Base-by-base conservation (phyloP, 2,113 vertebrate species). In the Cyphomyrus discorhynchus region DNA sequence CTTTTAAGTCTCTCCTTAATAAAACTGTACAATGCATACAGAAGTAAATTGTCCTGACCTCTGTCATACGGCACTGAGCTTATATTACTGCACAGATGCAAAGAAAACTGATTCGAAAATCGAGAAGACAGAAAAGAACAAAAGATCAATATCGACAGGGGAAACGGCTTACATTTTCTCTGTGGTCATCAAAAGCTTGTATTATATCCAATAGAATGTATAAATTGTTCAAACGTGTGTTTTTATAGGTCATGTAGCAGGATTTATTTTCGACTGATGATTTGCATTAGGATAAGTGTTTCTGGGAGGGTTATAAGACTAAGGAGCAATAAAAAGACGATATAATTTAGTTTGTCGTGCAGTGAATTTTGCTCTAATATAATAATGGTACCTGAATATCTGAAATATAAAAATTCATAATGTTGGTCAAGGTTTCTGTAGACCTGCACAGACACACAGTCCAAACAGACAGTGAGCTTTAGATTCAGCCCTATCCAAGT, bases 161-260 rank as follows among this genome's bases (percentile, higher is more conserved):
- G 88, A 92, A 95, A 95, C 94, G 89, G 92, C 86, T 96, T 95
- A 92, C 94, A 91, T 94, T 96, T 95, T 94, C 92, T 93, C 92
- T 93, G 91, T 93, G 91, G 93, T 95, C 95, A 96, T 95, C 93
- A 96, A 94, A 96, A 95, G 95, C 93, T 95, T 96, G 96, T 96
- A 95, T 96, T 95, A 96, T 96, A 94, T 94, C 93, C 92, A 94
- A 95, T 96, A 96, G 94, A 94, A 93, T 93, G 53, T 95, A 96
- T 96, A 77, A 95, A 96, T 95, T 96, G 92, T 94, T 95, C 95
- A 92, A 93, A 90, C 91, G 82, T 93, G 94, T 92, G 94, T 89
- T 91, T 92, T 95, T 94, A 93, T 93, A 89, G 92, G 91, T 91
- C 92, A 93, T 84, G 92, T 50, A 70, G 89, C 53, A 39, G 31